These are phyloP conservation scores for Centropyge bicolor DNA, from an alignment of 2,797 vertebrate species.

Conservation along the genomic window DNA sequence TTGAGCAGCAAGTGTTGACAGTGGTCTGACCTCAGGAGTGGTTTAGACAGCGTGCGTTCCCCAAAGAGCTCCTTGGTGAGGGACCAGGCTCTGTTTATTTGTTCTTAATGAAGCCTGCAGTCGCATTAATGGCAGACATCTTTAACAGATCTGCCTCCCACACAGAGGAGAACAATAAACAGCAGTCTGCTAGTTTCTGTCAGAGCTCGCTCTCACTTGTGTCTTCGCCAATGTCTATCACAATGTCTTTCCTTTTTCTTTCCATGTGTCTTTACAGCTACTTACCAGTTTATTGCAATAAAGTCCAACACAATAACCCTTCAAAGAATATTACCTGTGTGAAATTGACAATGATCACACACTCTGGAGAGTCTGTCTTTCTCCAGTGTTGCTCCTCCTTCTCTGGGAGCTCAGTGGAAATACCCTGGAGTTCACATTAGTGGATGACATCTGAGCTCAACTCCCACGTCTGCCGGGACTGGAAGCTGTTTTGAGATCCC, in stretches of 20 bases:
- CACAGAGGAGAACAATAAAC: slow-evolving; percentile 70
- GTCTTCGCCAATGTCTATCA: slow-evolving; percentile 10
- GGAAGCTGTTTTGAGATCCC: slow-evolving; percentile 32
- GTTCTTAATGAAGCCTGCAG: slow-evolving; percentile 75
- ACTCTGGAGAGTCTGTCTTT: slow-evolving; percentile 24
- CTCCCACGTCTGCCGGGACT: slow-evolving; percentile 41
- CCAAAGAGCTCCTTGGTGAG: slow-evolving; percentile 52
- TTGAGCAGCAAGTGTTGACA: slow-evolving; percentile 72
- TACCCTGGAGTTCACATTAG: slow-evolving; percentile 62
- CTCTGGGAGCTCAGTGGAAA: slow-evolving; percentile 25
- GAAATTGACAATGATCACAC: slow-evolving; percentile 16
- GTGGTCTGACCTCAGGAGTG: slow-evolving; percentile 63
- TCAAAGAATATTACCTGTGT: background rate
- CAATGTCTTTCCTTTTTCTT: background rate
- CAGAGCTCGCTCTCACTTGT: slow-evolving; percentile 18
- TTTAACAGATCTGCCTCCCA: slow-evolving; percentile 66
- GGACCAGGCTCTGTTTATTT: slow-evolving; percentile 69
- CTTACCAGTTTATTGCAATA: slow-evolving; percentile 6
- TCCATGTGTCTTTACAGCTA: slow-evolving; percentile 13
- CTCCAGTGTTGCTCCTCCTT: slow-evolving; percentile 1
- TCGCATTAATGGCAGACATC: slow-evolving; percentile 67
- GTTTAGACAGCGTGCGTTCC: slow-evolving; percentile 58
- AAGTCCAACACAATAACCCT: background rate
- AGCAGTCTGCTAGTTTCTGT: slow-evolving; percentile 48
- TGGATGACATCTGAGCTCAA: slow-evolving; percentile 58